Base-by-base conservation (phyloP, 1,140 invertebrate species). In the Drusus annulatus region DNA sequence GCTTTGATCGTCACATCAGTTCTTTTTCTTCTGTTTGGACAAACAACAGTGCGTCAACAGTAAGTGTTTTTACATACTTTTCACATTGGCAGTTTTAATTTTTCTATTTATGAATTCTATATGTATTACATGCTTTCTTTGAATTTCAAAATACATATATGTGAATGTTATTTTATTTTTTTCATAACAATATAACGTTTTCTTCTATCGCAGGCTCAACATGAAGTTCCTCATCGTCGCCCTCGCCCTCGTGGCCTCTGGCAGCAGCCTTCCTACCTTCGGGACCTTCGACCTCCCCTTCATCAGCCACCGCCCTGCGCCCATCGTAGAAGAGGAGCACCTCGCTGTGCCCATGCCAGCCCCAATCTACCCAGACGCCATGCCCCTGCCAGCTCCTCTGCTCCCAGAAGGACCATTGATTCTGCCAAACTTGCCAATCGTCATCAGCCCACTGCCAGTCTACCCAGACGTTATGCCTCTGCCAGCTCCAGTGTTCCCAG, bases 191-290 rank as follows among this genome's bases (percentile, higher is more conserved):
- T 36, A 7, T 36, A 4, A 36, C 31, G 25, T 62, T 1, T 15
- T 60, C 16, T 60, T 21, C 23, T 6, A 5, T 65, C 31, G 10
- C 23, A 65, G 28, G 6, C 2, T 65, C 62, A 65, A 58, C 17
- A 75, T 75, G 71, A 75, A 75, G 28, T 75, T 75, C 73, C 73
- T 75, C 8, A 56, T 75, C 15, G 25, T 75, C 15, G 51, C 58
- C 21, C 19, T 71, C 50, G 54, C 73, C 54, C 17, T 75, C 16
- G 73, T 75, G 73, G 73, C 73, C 23, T 17, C 15, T 17, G 69
- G 7, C 13, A n/a, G 13, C 19, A 52, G 69, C 6, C n/a, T n/a
- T n/a, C 13, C 50, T 7, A 45, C 69, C 17, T 8, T 73, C 19
- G 69, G 69, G 3, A 69, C 65, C 65, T 69, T 69, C 65, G 65